phyloP scores from a whole-genome alignment of 2,888 invertebrate species.

The Agriopis marginaria region DNA sequence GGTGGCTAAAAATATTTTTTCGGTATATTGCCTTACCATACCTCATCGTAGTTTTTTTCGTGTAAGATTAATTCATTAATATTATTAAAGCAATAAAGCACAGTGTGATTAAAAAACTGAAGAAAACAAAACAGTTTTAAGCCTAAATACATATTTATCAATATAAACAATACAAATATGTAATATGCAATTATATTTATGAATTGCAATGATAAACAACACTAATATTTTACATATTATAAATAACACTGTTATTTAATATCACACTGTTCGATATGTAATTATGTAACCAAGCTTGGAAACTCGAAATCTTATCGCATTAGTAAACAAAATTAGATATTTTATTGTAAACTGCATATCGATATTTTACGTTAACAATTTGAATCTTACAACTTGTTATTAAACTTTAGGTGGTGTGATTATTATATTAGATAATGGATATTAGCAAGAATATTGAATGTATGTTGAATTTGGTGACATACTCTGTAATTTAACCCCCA shows the following conservation, averaged over 20 bases:
- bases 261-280: conserved; percentile 41
- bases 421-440: conserved; percentile 11
- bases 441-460: conserved; percentile 12
- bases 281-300: conserved; percentile 53
- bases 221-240: neutral
- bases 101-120: conserved; percentile 41
- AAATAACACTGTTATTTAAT: conserved; percentile 21
- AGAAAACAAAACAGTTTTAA: neutral
- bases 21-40: conserved; percentile 32
- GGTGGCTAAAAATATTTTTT: conserved; percentile 26
- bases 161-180: neutral
- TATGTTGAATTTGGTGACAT: conserved; percentile 19
- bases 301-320: conserved; percentile 46
- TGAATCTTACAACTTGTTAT: conserved; percentile 37
- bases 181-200: no score
- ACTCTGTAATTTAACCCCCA: neutral
- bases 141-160: neutral
- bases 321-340: conserved; percentile 51
- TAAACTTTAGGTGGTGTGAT: conserved; percentile 37
- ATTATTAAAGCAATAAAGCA: conserved; percentile 34
- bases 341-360: conserved; percentile 63
- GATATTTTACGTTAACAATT: conserved; percentile 47
- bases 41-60: conserved; percentile 40
- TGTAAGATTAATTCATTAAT: conserved; percentile 42
- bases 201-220: conserved; percentile 4